These are phyloP conservation scores for Acleris sparsana DNA, from an alignment of 2,888 invertebrate species.

Conservation along the genomic window DNA sequence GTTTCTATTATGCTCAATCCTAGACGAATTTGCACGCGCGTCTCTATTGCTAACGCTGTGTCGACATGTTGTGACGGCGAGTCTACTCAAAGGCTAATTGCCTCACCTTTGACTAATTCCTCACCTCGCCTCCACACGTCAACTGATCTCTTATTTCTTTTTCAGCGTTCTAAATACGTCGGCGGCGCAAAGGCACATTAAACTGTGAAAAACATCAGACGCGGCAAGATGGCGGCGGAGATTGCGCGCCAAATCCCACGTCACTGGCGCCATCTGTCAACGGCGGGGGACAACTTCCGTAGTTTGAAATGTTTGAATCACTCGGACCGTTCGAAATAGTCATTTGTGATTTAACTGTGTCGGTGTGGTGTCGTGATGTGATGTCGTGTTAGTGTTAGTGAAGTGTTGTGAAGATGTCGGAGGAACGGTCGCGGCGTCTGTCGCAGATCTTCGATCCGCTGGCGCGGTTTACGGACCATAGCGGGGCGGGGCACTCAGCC, in stretches of 20 bases:
- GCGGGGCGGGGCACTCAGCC: slow-evolving; percentile 79
- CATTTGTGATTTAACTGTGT: slow-evolving; percentile 66
- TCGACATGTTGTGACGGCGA: slow-evolving; percentile 56
- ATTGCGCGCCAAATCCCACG: slow-evolving; percentile 71
- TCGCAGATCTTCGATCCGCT: slow-evolving; percentile 93
- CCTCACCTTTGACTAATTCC: slow-evolving; percentile 65
- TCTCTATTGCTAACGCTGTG: slow-evolving; percentile 38
- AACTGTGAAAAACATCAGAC: slow-evolving; percentile 73
- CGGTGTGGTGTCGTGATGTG: slow-evolving; percentile 72
- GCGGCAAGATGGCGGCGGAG: slow-evolving; percentile 68
- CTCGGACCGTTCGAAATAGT: slow-evolving; percentile 73
- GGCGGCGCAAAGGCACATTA: slow-evolving; percentile 60
- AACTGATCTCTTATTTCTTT: slow-evolving; percentile 70
- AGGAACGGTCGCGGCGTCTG: slow-evolving; percentile 88
- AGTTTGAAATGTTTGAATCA: slow-evolving; percentile 54
- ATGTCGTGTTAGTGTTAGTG: slow-evolving; percentile 59
- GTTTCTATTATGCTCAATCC: neutral
- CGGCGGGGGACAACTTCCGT: slow-evolving; percentile 57
- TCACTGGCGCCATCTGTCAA: slow-evolving; percentile 67
- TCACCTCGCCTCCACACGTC: slow-evolving; percentile 54
- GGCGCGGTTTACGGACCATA: slow-evolving; percentile 88
- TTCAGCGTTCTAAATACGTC: slow-evolving; percentile 73
- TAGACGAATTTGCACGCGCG: slow-evolving; percentile 7
- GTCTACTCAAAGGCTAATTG: slow-evolving; percentile 56
- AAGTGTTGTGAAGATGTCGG: slow-evolving; percentile 81